These are phyloP conservation scores for Mythimna ferrago DNA, from an alignment of 2,888 invertebrate species.

Conservation along the genomic window DNA sequence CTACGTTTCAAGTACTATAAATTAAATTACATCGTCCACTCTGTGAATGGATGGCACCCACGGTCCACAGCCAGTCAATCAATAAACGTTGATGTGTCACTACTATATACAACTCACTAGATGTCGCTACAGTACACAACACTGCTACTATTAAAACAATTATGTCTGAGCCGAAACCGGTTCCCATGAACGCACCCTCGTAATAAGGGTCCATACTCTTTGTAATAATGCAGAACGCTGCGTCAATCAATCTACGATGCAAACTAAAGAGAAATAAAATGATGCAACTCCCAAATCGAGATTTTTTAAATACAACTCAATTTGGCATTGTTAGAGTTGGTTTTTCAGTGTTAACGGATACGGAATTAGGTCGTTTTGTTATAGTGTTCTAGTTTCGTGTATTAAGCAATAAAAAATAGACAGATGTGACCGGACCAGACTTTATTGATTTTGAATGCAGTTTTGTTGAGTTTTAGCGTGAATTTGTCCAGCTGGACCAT, in stretches of 20 bases:
- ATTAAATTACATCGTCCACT: slow-evolving; percentile 7
- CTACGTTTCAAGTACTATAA: slow-evolving; percentile 18
- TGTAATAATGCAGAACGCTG: slow-evolving; percentile 42
- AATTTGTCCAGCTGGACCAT: not conserved
- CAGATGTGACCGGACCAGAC: slow-evolving; percentile 31
- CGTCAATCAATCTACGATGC: slow-evolving; percentile 47
- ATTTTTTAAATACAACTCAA: slow-evolving; percentile 19
- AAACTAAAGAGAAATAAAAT: slow-evolving; percentile 1
- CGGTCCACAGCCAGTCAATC: slow-evolving; percentile 25
- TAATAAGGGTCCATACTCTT: slow-evolving; percentile 28
- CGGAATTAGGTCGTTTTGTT: slow-evolving; percentile 3
- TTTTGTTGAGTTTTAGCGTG: slow-evolving; percentile 1
- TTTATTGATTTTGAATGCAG: slow-evolving; percentile 43
- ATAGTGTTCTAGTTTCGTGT: slow-evolving; percentile 2
- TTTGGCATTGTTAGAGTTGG: not conserved
- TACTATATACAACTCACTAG: slow-evolving; percentile 16
- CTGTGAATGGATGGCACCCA: slow-evolving; percentile 2
- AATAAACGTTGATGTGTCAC: slow-evolving; percentile 29
- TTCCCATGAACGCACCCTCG: slow-evolving; percentile 47
- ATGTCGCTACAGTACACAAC: slow-evolving; percentile 24
- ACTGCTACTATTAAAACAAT: slow-evolving; percentile 45
- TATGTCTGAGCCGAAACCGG: slow-evolving; percentile 30
- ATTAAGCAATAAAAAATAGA: slow-evolving; percentile 42
- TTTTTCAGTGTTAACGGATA: slow-evolving; percentile 9
- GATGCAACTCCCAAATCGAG: slow-evolving; percentile 12